Percentiles rank a stretch among this genome's conserved stretches.
These are phyloP conservation scores for Xylocampa areola DNA, from an alignment of 2,888 invertebrate genomes.

Conservation along the genomic window DNA sequence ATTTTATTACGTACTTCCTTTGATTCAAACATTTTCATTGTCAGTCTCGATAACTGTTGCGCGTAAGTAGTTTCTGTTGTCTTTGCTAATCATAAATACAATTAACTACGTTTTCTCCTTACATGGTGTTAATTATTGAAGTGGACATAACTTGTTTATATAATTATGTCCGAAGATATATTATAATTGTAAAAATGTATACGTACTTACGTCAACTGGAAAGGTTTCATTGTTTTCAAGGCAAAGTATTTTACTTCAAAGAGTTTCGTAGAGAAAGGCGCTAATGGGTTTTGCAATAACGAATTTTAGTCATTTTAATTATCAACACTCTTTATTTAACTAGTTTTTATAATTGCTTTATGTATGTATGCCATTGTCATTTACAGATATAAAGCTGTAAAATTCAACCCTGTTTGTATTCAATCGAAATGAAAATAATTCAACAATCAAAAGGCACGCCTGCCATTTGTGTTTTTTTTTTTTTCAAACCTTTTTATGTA, in stretches of 20 bases:
- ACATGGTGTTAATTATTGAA: constrained; percentile 12
- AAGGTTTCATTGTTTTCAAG: background rate
- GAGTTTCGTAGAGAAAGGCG: constrained; percentile 26
- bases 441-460: too few relatives aligned
- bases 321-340: background rate
- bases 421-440: too few relatives aligned
- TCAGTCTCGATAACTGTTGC: background rate
- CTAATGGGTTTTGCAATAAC: constrained; percentile 13
- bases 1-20: background rate
- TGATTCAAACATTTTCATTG: background rate
- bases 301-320: too few relatives aligned
- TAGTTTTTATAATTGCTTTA: too few relatives aligned
- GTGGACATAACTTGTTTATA: constrained; percentile 1
- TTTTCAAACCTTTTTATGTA: too few relatives aligned
- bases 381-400: too few relatives aligned
- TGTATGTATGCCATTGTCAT: too few relatives aligned
- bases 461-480: too few relatives aligned
- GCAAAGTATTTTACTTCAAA: constrained; percentile 3
- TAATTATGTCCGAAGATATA: constrained; percentile 4
- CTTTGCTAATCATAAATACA: background rate
- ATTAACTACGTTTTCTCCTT: background rate
- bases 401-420: too few relatives aligned
- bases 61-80: background rate
- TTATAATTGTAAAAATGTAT: background rate
- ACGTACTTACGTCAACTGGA: background rate